Conservation (phyloP, 2,888 invertebrate genomes). For the Drosophila meridionalis region DNA sequence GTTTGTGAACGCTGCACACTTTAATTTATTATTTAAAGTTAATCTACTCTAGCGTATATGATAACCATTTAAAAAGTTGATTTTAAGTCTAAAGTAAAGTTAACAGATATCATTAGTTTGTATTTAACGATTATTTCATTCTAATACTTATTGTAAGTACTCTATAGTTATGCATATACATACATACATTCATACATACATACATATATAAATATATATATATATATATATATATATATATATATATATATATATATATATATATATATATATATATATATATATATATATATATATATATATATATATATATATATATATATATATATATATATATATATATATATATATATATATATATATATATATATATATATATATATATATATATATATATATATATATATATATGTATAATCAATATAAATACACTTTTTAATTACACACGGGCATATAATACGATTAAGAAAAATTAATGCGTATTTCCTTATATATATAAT, state of each 20-base stretch:
- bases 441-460: conserved; percentile 66
- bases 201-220: conserved; percentile 12
- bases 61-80: conserved; percentile 65
- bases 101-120: conserved; percentile 69
- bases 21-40: conserved; percentile 44
- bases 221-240: conserved; percentile 15
- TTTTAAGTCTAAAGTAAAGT: conserved; percentile 62
- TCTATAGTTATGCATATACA: conserved; percentile 23
- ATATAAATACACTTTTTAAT: conserved; percentile 32
- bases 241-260: conserved; percentile 20
- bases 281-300: neutral
- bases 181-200: conserved; percentile 20
- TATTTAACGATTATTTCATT: conserved; percentile 69
- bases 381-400: neutral
- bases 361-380: neutral
- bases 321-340: conserved; percentile 19
- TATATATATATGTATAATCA: neutral
- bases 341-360: neutral
- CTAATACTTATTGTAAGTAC: conserved; percentile 59
- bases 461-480: conserved; percentile 60
- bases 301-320: neutral
- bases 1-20: conserved; percentile 45
- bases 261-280: neutral
- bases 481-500: conserved; percentile 51
- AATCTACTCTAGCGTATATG: conserved; percentile 67